Base-by-base conservation (phyloP, 1,140 invertebrate species). In the Brachionus asplanchnoidis region DNA sequence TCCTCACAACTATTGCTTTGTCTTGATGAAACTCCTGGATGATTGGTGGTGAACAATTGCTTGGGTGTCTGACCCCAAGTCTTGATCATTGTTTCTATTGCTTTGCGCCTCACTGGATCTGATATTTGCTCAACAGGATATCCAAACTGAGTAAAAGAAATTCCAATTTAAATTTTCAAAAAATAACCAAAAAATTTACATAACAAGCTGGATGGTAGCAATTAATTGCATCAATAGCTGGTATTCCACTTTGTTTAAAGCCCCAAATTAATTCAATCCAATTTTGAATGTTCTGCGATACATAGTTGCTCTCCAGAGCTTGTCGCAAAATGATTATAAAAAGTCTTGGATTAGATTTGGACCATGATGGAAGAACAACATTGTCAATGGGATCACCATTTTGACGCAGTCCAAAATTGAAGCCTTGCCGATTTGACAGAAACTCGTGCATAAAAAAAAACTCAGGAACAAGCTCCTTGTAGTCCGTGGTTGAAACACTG, bases 391-490 rank as follows among this genome's bases (percentile, higher is more conserved):
- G 88, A 86, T 93, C 92, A 7, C 95, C 95, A 90, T 93, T 94
- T 89, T 97, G 95, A 36, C 94, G 91, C 7, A 92, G 91, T 20
- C 95, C 95, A 88, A 97, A 94, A 89, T 95, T 92, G 89, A 96
- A 95, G 92, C 93, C 93, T 91, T 97, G 94, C 46, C 90, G 91
- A 88, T 98, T 98, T 40, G 93, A 88, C 68, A 98, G 92, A 90
- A 98, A 94, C 90, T 97, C 95, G 0, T 95, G 95, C 11, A 97
- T 90, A 87, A 94, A 97, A 88, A 94, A 98, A 87, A 98, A 95
- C 89, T 98, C 96, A 0, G 96, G 96, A 84, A 97, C 96, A 2
- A 97, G 91, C 90, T 98, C 96, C 90, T 98, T 98, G 6, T 97
- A 95, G 89, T 97, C 96, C 0, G 95, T 97, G 8, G 94, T 94